Percentiles rank a stretch among this genome's conserved stretches.
Conservation (phyloP, 1,140 invertebrate species). For the Tetranychus cinnabarinus region DNA sequence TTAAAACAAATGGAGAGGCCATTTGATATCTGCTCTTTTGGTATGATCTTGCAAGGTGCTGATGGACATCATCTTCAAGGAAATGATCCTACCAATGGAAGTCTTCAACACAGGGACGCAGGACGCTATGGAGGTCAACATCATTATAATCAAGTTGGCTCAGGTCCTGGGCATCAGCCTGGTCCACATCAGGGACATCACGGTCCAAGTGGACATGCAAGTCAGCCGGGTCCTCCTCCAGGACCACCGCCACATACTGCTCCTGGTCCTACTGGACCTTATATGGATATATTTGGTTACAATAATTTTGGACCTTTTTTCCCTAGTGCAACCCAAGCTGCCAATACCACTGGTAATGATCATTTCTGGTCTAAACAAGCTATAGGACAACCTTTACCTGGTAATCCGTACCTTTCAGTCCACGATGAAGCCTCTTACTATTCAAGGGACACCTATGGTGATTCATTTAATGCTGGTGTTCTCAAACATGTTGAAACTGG, state of each 20-base stretch:
- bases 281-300: background rate
- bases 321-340: background rate
- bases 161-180: background rate
- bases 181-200: background rate
- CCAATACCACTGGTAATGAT: background rate
- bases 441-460: background rate
- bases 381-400: background rate
- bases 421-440: background rate
- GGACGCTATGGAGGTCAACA: no score
- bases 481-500: slow-evolving; percentile 17
- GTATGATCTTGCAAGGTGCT: no score
- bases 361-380: slow-evolving; percentile 3
- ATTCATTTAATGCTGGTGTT: slow-evolving; percentile 1
- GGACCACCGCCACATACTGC: background rate
- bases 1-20: no score
- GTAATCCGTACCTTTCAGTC: background rate
- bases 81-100: no score
- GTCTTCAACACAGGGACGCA: no score
- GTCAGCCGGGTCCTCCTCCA: background rate
- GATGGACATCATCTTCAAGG: no score
- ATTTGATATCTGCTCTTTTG: no score
- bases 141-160: background rate
- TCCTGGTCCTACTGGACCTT: background rate
- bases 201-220: background rate
- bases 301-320: background rate